These are phyloP conservation scores for Tridacna gigas DNA, from an alignment of 2,888 invertebrate species.

Conservation along the genomic window DNA sequence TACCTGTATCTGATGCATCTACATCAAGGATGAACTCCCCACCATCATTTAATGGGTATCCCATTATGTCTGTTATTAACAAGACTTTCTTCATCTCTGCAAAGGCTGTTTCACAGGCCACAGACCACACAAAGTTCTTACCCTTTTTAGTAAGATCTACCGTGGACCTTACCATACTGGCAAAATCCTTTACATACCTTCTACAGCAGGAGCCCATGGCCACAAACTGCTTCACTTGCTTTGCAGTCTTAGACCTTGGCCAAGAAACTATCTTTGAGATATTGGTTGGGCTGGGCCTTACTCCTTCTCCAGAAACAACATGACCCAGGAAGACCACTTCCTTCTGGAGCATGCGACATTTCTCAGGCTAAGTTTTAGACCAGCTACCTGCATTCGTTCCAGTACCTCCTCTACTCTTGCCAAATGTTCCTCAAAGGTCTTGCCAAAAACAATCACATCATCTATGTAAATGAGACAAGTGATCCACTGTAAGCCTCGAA, in stretches of 20 bases:
- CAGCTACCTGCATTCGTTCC: constrained; percentile 25
- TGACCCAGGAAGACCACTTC: constrained; percentile 34
- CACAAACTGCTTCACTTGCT: constrained; percentile 25
- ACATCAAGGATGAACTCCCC: constrained; percentile 29
- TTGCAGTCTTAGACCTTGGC: constrained; percentile 12
- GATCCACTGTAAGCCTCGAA: constrained; percentile 48
- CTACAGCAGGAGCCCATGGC: constrained; percentile 28
- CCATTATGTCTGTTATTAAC: constrained; percentile 27
- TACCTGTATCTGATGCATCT: constrained; percentile 37
- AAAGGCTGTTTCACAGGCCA: constrained; percentile 39
- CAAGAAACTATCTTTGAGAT: constrained; percentile 9
- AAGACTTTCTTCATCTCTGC: constrained; percentile 31
- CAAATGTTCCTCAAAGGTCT: constrained; percentile 47
- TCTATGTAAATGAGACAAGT: constrained; percentile 45
- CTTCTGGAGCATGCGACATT: constrained; percentile 36
- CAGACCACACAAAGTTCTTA: constrained; percentile 46
- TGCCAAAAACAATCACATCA: constrained; percentile 40
- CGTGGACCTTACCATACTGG: constrained; percentile 47
- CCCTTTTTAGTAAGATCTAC: constrained; percentile 43
- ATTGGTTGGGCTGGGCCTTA: constrained; percentile 2
- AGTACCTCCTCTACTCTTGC: constrained; percentile 55
- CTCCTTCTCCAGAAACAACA: constrained; percentile 14
- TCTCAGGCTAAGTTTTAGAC: constrained; percentile 52
- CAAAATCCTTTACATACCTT: constrained; percentile 47
- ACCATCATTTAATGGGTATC: constrained; percentile 31